Evolutionary conservation across 2,113 vertebrate species (phyloP).

Genomic region (Dicaeum eximium): DNA sequence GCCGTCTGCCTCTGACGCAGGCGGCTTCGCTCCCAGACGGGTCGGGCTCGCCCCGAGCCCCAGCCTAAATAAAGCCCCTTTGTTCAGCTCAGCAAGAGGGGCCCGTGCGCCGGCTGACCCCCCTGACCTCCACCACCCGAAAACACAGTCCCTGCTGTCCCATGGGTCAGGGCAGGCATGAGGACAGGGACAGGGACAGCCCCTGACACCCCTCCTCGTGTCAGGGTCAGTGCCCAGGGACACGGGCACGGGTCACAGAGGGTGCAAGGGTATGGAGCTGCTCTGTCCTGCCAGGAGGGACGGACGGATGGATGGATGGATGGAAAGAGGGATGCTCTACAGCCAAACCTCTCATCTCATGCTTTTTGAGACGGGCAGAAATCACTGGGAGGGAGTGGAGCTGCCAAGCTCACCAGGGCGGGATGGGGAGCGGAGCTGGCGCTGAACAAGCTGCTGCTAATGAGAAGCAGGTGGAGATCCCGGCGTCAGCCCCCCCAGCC

Average conservation of each 20-base stretch:
- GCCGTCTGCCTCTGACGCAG: slow-evolving; percentile 33
- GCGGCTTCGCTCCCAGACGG: neutral
- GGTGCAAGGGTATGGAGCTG: neutral
- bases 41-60: neutral
- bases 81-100: neutral
- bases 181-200: neutral
- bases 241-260: fast-evolving
- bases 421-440: neutral
- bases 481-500: fast-evolving
- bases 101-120: neutral
- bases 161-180: neutral
- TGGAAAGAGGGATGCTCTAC: neutral
- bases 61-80: slow-evolving; percentile 40
- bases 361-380: neutral
- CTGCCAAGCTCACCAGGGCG: neutral
- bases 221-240: neutral
- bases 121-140: neutral
- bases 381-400: neutral
- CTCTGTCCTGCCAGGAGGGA: neutral
- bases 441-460: slow-evolving; percentile 34
- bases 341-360: neutral
- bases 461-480: slow-evolving; percentile 46
- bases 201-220: fast-evolving
- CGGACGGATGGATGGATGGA: fast-evolving
- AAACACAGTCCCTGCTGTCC: slow-evolving; percentile 22